Base-by-base conservation (phyloP, 1,140 invertebrate genomes). In the Arion vulgaris region DNA sequence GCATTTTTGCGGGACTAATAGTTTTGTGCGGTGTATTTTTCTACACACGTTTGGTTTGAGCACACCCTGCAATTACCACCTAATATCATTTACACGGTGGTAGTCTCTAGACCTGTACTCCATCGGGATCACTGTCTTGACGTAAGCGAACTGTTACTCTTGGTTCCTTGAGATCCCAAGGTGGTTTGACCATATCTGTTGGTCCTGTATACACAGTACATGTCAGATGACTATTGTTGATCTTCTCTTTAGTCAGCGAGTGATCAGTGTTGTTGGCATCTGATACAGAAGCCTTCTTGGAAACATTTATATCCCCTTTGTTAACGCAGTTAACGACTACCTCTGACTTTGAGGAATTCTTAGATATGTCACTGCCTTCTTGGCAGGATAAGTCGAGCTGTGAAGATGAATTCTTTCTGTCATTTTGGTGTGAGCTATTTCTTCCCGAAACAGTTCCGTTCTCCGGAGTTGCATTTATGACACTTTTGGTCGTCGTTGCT, bases 161-260 rank as follows among this genome's bases (percentile, higher is more conserved):
- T 15, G 53, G 53, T 57, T 57, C 53, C 23, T 19, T 19, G 9
- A 39, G 9, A 9, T 73, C 41, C 71, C 71, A 49, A 5, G 38
- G 38, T 9, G 34, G 71, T 41, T 28, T 39, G 11, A 39, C 23
- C 71, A 49, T 13, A 13, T 73, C 41, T 34, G 26, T 49, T 1
- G 71, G 71, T 23, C 38, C 41, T 41, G 71, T 73, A 23, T 66
- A 66, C 28, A 66, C 71, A 1, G 36, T 73, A 39, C 71, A 41
- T 2, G 71, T 28, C 38, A 39, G 38, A n/a, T 38, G 38, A 1
- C 36, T 23, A n/a, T 49, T n/a, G 36, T 26, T 39, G 15, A 28
- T 9, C 11, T 39, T 73, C 38, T 39, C 71, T 26, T 41, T 73
- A 5, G 38, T 5, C 38, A 49, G 41, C 7, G 2, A 1, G 11